Percentiles rank a stretch among this genome's conserved stretches.
Conservation (phyloP, 2,113 vertebrate genomes). For the Irena cyanogastra region DNA sequence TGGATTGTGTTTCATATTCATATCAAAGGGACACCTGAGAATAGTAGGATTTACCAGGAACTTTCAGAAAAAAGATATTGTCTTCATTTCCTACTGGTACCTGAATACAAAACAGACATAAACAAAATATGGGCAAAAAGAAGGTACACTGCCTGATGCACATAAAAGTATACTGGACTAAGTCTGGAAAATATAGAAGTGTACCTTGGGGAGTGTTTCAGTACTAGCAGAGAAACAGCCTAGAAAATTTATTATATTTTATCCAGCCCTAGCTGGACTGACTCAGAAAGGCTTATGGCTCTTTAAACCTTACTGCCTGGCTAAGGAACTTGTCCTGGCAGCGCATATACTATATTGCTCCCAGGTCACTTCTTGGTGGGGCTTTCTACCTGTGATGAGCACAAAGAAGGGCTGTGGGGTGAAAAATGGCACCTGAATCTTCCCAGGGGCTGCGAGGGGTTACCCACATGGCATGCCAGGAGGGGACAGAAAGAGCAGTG, state of each 20-base stretch:
- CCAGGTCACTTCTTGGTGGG: background rate
- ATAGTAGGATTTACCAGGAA: background rate
- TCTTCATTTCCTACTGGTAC: background rate
- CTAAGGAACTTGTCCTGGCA: background rate
- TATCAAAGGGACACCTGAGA: slow-evolving; percentile 5
- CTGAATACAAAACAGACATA: background rate
- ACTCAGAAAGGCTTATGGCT: background rate
- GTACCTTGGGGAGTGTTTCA: background rate
- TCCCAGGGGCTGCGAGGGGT: background rate
- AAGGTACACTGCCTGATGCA: background rate
- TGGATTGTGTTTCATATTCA: background rate
- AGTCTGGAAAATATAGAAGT: background rate
- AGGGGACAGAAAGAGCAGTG: background rate
- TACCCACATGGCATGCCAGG: no score
- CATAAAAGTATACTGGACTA: background rate
- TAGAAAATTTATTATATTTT: slow-evolving; percentile 9
- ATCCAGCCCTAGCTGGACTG: background rate
- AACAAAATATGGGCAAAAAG: background rate
- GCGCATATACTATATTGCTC: background rate
- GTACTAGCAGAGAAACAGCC: background rate
- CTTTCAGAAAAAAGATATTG: slow-evolving; percentile 6
- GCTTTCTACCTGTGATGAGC: background rate
- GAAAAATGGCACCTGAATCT: background rate
- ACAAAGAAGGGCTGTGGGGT: background rate
- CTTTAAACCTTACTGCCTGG: background rate